Conservation (phyloP, 2,797 vertebrate species). For the Phataginus tetradactyla region DNA sequence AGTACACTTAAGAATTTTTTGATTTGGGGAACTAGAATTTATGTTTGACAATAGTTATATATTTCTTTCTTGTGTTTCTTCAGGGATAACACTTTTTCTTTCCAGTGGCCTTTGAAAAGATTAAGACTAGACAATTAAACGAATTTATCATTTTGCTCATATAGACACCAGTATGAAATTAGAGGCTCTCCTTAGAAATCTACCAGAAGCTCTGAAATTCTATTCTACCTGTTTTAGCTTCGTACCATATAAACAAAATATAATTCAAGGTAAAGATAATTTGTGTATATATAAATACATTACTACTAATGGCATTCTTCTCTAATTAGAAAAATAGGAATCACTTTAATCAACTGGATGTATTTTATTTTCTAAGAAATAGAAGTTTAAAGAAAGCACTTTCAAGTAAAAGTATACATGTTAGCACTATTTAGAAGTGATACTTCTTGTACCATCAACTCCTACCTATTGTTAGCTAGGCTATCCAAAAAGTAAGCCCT, state of each 20-base stretch:
- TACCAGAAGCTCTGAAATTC: not conserved
- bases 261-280: not conserved
- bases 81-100: not conserved
- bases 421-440: not conserved
- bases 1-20: not conserved
- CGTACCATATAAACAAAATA: not conserved
- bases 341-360: not conserved
- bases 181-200: not conserved
- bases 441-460: not conserved
- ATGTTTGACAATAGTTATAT: not conserved
- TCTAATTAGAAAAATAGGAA: not conserved
- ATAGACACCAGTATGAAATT: not conserved
- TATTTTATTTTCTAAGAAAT: slow-evolving; percentile 10
- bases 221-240: not conserved
- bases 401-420: not conserved
- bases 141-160: not conserved
- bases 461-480: not conserved
- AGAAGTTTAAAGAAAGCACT: not conserved
- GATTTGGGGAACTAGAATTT: not conserved
- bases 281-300: not conserved
- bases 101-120: not conserved
- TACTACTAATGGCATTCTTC: not conserved
- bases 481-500: not conserved
- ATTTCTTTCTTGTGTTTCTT: slow-evolving; percentile 13
- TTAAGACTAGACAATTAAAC: not conserved